These are phyloP conservation scores for Drosophila mimica DNA, from an alignment of 2,888 invertebrate genomes.

Conservation along the genomic window DNA sequence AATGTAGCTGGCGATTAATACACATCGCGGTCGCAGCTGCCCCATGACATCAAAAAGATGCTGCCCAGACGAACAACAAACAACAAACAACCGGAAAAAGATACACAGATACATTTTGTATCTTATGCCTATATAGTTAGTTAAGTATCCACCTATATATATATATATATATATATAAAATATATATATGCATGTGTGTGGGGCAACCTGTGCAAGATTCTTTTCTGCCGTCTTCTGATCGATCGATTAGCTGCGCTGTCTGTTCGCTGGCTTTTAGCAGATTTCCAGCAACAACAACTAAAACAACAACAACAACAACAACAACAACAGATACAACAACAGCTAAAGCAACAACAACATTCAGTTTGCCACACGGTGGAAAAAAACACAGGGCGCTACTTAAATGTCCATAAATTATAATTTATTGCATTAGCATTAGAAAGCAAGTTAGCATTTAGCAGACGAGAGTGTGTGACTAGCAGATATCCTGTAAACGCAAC, in stretches of 20 bases:
- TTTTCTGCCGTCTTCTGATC: constrained; percentile 42
- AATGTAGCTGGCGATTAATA: constrained; percentile 79
- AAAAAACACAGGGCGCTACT: constrained; percentile 62
- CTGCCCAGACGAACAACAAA: constrained; percentile 52
- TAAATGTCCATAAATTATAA: constrained; percentile 80
- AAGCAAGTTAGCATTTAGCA: not conserved
- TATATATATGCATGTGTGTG: constrained; percentile 18
- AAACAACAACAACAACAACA: constrained; percentile 24
- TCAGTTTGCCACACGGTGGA: constrained; percentile 25
- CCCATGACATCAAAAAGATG: constrained; percentile 72
- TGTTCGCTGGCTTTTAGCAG: constrained; percentile 65
- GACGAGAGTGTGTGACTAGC: not conserved
- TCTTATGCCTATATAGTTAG: constrained; percentile 16
- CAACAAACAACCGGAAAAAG: constrained; percentile 66
- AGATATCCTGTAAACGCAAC: not conserved
- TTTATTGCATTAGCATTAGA: constrained; percentile 58
- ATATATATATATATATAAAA: not conserved
- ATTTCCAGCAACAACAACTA: constrained; percentile 40
- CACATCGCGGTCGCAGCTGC: constrained; percentile 77
- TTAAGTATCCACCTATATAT: constrained; percentile 22
- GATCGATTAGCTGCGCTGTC: constrained; percentile 73
- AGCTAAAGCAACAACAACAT: constrained; percentile 19
- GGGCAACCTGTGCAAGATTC: constrained; percentile 71
- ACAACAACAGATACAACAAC: constrained; percentile 31
- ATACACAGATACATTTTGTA: constrained; percentile 53